Base-by-base conservation (phyloP, 2,113 vertebrate species). In the Paratilapia polleni region DNA sequence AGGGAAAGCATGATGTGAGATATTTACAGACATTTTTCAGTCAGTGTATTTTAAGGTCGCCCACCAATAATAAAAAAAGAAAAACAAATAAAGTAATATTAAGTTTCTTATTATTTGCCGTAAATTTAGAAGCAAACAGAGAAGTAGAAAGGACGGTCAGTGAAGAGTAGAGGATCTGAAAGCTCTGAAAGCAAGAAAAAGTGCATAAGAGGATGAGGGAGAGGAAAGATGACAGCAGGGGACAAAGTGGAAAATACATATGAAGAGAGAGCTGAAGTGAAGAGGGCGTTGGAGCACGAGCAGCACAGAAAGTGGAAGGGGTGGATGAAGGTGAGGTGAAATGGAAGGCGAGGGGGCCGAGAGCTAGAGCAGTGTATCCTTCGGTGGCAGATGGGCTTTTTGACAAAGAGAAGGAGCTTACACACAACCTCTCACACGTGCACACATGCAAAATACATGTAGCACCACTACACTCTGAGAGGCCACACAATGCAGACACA, bases 211-310 rank as follows among this genome's bases (percentile, higher is more conserved):
- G 31, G 34, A 41, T 64, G 66, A 58, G 0, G 11, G 36, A 77
- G 43, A 62, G 58, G 62, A 26, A 19, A 41, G 78, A 80, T 63
- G 82, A 77, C 68, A 62, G 59, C 17, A 24, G 56, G 75, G 77
- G 79, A 88, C 66, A 74, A 85, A 81, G 88, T 86, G 85, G 43
- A 87, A 88, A 89, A 81, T 56, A 62, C 77, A 75, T 17, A 74
- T n/a, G 31, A 80, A 22, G 24, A 70, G 52, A 79, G 22, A 34
- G 78, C 58, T 70, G 77, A 82, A 81, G 68, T 54, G 26, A 73
- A n/a, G 83, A 83, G 60, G 52, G 59, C 2, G 36, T 34, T 60
- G 47, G 59, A 85, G 78, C 78, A 82, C 75, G 56, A 84, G 75
- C 52, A 86, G 49, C 1, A 15, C 34, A 15, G 13, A 70, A 74